phyloP scores from a whole-genome alignment of 2,888 invertebrate species.

The Mythimna impura region DNA sequence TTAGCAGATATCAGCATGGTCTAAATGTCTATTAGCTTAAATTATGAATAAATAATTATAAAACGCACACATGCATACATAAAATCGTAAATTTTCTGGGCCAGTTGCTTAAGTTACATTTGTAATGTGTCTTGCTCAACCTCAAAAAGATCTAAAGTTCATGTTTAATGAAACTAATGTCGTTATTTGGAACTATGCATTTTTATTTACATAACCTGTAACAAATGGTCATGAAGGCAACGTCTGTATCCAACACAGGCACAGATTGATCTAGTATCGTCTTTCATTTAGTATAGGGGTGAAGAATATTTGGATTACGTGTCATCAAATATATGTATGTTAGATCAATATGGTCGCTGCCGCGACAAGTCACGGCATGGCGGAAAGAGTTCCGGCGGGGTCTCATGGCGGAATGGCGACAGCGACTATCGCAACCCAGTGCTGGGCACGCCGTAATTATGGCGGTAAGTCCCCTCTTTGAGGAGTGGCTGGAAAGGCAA shows the following conservation, averaged over 20 bases:
- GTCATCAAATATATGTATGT: too few species aligned
- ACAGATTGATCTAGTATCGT: neutral
- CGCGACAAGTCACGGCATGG: too few species aligned
- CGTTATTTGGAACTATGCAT: constrained; percentile 13
- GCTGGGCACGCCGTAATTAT: too few species aligned
- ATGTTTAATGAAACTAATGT: constrained; percentile 47
- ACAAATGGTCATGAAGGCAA: constrained; percentile 15
- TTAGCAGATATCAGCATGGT: constrained; percentile 30
- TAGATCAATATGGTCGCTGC: too few species aligned
- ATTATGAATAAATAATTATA: constrained; percentile 53
- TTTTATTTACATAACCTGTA: constrained; percentile 35
- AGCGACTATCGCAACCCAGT: too few species aligned
- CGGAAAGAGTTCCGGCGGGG: too few species aligned
- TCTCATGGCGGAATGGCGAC: too few species aligned
- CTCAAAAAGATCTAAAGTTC: constrained; percentile 54
- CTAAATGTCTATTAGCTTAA: constrained; percentile 48
- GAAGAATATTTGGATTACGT: too few species aligned
- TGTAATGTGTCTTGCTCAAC: constrained; percentile 48
- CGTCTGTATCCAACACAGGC: neutral
- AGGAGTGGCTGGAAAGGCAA: too few species aligned
- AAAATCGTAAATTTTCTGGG: constrained; percentile 36
- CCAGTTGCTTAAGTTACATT: constrained; percentile 49
- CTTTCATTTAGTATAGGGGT: too few species aligned
- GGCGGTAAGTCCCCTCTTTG: too few species aligned
- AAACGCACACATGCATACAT: constrained; percentile 49